These are phyloP conservation scores for Clepsis dumicolana DNA, from an alignment of 2,888 invertebrate species.

Conservation along the genomic window DNA sequence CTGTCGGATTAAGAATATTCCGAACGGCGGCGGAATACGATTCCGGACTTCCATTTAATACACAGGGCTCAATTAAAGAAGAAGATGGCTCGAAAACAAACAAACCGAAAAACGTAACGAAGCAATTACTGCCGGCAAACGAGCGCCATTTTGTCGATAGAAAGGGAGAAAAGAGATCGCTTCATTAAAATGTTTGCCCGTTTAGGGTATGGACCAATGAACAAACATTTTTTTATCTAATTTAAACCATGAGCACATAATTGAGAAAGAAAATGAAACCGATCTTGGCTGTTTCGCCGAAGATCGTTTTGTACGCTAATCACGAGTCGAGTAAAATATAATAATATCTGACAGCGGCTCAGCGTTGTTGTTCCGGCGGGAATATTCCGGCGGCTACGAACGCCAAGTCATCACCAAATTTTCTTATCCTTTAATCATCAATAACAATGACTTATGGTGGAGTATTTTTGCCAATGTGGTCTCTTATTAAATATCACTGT, in stretches of 20 bases:
- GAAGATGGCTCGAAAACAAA: conserved; percentile 59
- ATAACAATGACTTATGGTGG: neutral
- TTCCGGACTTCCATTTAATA: conserved; percentile 23
- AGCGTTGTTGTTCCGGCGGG: neutral
- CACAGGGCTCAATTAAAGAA: conserved; percentile 56
- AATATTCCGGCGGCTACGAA: neutral
- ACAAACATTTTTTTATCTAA: conserved; percentile 46
- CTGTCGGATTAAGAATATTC: conserved; percentile 17
- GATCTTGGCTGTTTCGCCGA: conserved; percentile 17
- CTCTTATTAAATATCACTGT: neutral
- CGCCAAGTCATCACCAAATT: neutral
- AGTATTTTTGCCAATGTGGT: neutral
- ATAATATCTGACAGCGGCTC: neutral
- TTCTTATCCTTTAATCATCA: neutral
- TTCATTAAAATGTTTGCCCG: conserved; percentile 58
- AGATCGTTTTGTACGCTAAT: conserved; percentile 20
- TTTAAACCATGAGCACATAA: conserved; percentile 35
- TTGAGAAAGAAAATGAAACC: conserved; percentile 32
- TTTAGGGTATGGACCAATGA: conserved; percentile 51
- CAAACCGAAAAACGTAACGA: conserved; percentile 64
- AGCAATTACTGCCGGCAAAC: conserved; percentile 68
- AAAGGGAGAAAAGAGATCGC: conserved; percentile 58
- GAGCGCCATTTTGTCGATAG: conserved; percentile 52
- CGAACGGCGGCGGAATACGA: conserved; percentile 13
- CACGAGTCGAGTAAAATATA: conserved; percentile 9